Base-by-base conservation (phyloP, 2,113 vertebrate genomes). In the Corythornis vintsioides region DNA sequence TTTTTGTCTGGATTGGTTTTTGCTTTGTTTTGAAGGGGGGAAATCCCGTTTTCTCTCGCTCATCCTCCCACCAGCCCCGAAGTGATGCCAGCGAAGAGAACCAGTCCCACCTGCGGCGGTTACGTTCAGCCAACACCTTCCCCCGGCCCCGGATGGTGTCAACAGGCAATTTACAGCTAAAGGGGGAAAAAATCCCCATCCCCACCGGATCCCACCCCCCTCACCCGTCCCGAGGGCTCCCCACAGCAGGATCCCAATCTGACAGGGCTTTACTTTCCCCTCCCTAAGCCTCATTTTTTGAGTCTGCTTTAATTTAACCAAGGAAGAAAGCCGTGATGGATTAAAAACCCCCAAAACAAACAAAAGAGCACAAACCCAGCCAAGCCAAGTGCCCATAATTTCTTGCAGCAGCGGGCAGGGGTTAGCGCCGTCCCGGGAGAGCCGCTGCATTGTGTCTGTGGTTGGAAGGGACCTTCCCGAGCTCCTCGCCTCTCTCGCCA, bases 21-120 rank as follows among this genome's bases (percentile, higher is more conserved):
- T 22, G 16, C 4, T 52, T 53, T 50, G 15, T 56, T 57, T 15
- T 9, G 3, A 24, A 24, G 21, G 0, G 14, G 22, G 60, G 0
- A 11, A 21, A 71, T n/a, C 17, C 22, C 21, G 0, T 47, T n/a
- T 24, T 47, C 3, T 8, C 65, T 50, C 6, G 3, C 11, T 50
- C 14, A 2, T 31, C 38, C 56, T 33, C 63, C 20, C 33, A 11
- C 9, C 16, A 0, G 0, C 47, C n/a, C 50, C 85, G 5, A 29
- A n/a, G 1, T 4, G 25, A 3, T 3, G 13, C 1, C 71, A 48
- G 60, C 6, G 2, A 4, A 53, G 53, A 24, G 21, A 25, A 15
- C 1, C 24, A 43, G 40, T 42, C 66, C 24, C 24, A 7, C 1
- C 0, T 1, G 0, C 21, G 3, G 28, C 1, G 2, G 18, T 1